Evolutionary conservation across 2,797 vertebrate species (phyloP), one percentile per base, ranked within the genome.

Genomic region (Syngnathus rostellatus): DNA sequence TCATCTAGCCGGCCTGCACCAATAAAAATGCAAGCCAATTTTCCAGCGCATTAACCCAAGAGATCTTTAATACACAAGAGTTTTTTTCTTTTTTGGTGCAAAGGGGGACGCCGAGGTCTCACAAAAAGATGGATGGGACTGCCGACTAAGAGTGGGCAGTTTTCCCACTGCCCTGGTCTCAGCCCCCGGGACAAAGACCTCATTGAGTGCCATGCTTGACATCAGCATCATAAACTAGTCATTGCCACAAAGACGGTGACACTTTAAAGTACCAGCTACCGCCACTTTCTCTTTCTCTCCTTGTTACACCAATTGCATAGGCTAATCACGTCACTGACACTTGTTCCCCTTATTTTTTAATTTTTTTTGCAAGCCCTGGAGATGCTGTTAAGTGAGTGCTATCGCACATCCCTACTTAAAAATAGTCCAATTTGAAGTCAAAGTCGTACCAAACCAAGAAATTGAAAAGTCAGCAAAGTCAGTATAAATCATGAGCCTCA

Each of bases 11-110:
- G 87, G 91, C 90, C 90, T 93, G 91, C 91, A 91, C 93, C 94
- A 94, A 96, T 96, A 94, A 96, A 97, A 97, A 97, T 94, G 94
- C 94, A 94, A 93, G 93, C 93, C 94, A 99, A 98, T 98, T 98
- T 98, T 99, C 95, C 96, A 98, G 95, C 91, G 94, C 95, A 97
- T 99, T 99, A 99, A 98, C 95, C 92, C 90, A 76, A 89, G 91
- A 94, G 92, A 94, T 94, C 93, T 95, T 94, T 92, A 90, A 93
- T 93, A 94, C 92, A 92, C 87, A 92, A 88, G 90, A 89, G 89
- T 86, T 89, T 90, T 23, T 23, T 23, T 12, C 21, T 23, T 11
- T 23, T 11, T 11, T 7, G 79, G 88, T 90, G 89, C 85, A 89
- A 84, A 89, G 39, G 90, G 89, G 89, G 92, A 94, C 89, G 90